phyloP scores from a whole-genome alignment of 1,140 invertebrate genomes.

The Meloidogyne exigua region DNA sequence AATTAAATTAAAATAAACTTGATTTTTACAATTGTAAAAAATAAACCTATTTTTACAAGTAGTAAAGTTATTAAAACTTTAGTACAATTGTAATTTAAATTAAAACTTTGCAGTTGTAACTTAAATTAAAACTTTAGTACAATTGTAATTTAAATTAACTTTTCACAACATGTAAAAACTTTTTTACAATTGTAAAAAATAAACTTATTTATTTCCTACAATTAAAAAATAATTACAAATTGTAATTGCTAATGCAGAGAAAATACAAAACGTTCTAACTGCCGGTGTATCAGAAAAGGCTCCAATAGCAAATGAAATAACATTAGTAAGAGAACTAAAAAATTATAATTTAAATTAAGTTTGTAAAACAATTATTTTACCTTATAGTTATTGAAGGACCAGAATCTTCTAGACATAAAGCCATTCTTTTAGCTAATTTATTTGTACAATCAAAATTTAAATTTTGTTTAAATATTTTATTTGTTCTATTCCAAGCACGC shows the following conservation, averaged over 20 bases:
- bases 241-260: constrained; percentile 78
- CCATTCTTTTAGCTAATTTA: constrained; percentile 78
- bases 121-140: too few relatives aligned
- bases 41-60: too few relatives aligned
- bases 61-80: too few relatives aligned
- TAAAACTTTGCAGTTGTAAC: too few relatives aligned
- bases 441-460: constrained; percentile 73
- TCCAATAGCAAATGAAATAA: constrained; percentile 93
- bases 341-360: neutral
- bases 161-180: too few relatives aligned
- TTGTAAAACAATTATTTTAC: constrained; percentile 61
- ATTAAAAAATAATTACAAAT: constrained; percentile 74
- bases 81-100: too few relatives aligned
- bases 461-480: constrained; percentile 74
- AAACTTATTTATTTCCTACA: too few relatives aligned
- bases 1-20: constrained; percentile 67
- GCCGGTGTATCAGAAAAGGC: constrained; percentile 82
- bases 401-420: constrained; percentile 81
- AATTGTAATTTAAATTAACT: too few relatives aligned
- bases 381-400: constrained; percentile 96
- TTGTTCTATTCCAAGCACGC: constrained; percentile 75
- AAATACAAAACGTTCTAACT: constrained; percentile 88
- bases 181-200: neutral
- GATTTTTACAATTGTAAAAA: too few relatives aligned
- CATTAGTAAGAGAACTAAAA: constrained; percentile 77